phyloP scores from a whole-genome alignment of 2,113 vertebrate genomes.

The Mormyrus iriodes region DNA sequence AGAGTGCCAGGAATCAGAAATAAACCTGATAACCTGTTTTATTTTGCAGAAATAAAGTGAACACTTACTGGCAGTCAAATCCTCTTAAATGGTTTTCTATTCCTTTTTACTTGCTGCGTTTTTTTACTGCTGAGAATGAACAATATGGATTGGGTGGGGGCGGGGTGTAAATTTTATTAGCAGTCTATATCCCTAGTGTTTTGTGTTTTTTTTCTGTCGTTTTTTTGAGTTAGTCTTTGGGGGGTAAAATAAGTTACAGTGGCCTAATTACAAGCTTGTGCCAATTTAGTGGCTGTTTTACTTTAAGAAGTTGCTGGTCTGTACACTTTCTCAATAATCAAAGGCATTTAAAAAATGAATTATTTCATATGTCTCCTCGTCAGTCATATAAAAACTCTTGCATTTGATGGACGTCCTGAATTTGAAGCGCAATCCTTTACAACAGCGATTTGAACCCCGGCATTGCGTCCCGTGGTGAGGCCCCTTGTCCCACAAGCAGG shows the following conservation, averaged over 20 bases:
- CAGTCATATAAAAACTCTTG: background rate
- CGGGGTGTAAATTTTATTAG: slow-evolving; percentile 15
- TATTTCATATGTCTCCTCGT: background rate
- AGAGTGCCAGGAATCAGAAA: slow-evolving; percentile 63
- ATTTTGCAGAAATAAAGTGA: slow-evolving; percentile 64
- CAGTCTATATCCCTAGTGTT: background rate
- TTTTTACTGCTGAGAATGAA: slow-evolving; percentile 32
- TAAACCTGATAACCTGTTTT: slow-evolving; percentile 68
- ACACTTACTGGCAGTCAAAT: slow-evolving; percentile 58
- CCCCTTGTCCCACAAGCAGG: background rate
- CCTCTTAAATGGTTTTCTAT: slow-evolving; percentile 43
- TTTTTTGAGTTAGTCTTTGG: slow-evolving; percentile 9
- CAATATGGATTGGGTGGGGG: slow-evolving; percentile 31
- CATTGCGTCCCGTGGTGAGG: background rate
- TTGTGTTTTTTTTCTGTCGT: background rate
- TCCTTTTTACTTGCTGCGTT: slow-evolving; percentile 16
- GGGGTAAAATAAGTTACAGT: background rate
- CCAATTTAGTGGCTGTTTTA: background rate
- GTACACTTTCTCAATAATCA: background rate
- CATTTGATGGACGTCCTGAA: background rate
- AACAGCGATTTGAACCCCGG: background rate
- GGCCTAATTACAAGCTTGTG: background rate
- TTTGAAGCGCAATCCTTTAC: background rate
- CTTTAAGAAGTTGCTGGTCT: background rate
- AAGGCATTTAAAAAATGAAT: background rate